Base-by-base conservation (phyloP, 2,113 vertebrate genomes). In the Manacus vitellinus region DNA sequence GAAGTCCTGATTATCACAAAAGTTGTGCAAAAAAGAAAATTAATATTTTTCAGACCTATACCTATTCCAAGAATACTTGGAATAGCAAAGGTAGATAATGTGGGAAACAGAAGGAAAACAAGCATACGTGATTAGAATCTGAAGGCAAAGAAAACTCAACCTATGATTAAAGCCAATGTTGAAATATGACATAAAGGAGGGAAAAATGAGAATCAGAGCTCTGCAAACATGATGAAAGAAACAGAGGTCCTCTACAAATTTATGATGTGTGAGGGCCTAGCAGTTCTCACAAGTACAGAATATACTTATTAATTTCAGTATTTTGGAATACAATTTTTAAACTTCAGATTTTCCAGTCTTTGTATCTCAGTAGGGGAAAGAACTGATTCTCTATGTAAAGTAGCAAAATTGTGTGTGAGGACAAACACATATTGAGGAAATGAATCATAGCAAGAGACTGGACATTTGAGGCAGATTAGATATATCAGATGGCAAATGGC, bases 381-480 rank as follows among this genome's bases (percentile, higher is more conserved):
- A 95, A 61, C 52, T 82, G 70, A 65, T 94, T 90, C 83, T 75
- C 63, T 52, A 94, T 88, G 89, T 91, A 88, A 96, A 97, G 96
- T 81, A 71, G 95, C 85, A 92, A 95, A 95, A 96, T 94, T 96
- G 91, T 88, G 86, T 55, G 62, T 95, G 94, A 96, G 97, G 85
- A 94, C 93, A 97, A 97, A 96, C 62, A 91, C 52, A 73, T 77
- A 82, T 49, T 83, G 82, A 90, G 80, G 61, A 89, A 97, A 98
- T 98, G 37, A 98, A 98, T 98, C 96, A 98, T 84, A 95, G 81
- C 81, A 92, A 92, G 85, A 96, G 88, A 95, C 92, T 93, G 96
- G 97, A 97, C 97, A 98, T 96, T 94, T 96, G 95, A 96, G 94
- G 88, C 94, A 97, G 95, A 97, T 96, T 96, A 98, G 95, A 96